A percentile compares a stretch with the other conserved stretches of the same genome.
Evolutionary conservation across 2,797 vertebrate genomes (phyloP).

Genomic region (Sitta carolinensis): DNA sequence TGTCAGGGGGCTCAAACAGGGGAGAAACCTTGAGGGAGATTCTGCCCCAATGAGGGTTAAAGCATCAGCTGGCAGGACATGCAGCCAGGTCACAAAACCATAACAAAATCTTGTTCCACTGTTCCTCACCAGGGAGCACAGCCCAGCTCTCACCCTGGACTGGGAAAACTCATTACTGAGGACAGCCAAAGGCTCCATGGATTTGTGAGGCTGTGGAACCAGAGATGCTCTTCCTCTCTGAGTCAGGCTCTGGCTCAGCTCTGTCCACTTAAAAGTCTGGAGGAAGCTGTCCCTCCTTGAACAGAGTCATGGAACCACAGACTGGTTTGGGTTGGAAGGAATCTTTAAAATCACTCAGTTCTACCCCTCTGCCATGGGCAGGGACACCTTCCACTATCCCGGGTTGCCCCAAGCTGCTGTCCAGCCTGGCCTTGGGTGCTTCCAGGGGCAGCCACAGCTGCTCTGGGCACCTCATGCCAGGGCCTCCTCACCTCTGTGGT

Average conservation of each 20-base stretch:
- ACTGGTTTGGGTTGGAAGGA: not conserved
- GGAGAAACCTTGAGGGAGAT: not conserved
- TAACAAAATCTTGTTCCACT: not conserved
- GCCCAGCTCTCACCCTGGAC: fast-evolving
- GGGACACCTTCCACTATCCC: fast-evolving
- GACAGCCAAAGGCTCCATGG: not conserved
- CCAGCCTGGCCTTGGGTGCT: not conserved
- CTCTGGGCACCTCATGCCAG: not conserved
- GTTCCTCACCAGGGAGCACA: not conserved
- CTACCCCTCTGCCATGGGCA: not conserved
- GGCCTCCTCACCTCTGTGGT: fast-evolving
- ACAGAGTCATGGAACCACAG: not conserved
- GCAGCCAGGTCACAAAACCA: not conserved
- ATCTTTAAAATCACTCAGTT: not conserved
- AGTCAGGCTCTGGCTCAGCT: not conserved
- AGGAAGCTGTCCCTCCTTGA: not conserved
- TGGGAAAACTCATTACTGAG: not conserved
- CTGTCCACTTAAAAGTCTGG: not conserved
- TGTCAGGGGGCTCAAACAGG: not conserved
- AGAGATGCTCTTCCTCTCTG: not conserved
- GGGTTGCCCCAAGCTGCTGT: fast-evolving
- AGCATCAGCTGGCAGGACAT: not conserved
- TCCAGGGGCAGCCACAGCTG: not conserved
- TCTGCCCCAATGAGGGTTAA: not conserved
- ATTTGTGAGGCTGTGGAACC: fast-evolving